Evolutionary conservation across 2,797 vertebrate genomes (phyloP), one percentile per base, ranked within the genome.

Genomic region (Morus bassanus): DNA sequence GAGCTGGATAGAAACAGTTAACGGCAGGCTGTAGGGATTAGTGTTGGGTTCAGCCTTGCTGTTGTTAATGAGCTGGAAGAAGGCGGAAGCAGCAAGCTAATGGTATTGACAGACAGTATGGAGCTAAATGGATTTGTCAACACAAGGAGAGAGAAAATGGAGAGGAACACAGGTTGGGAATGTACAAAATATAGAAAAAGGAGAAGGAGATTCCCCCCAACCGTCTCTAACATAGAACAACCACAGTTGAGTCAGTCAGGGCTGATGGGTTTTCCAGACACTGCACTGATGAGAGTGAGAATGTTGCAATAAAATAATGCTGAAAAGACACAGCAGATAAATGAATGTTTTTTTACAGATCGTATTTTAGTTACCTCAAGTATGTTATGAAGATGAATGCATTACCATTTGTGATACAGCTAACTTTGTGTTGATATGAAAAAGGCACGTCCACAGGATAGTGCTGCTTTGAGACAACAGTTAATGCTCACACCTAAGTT

Each of bases 41-140:
- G 68, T 1, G 18, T 18, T 77, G 68, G 73, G 37, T 31, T 73
- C 5, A 5, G 88, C 83, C 85, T 74, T 35, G 11, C 61, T 78
- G 80, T 1, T 75, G 63, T 53, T 94, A 93, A 91, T 95, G 95
- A 93, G 83, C 91, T 93, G 93, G 92, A 93, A 96, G 87, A 43
- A 76, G 84, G 93, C 18, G 41, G 93, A 61, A 91, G 69, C 94
- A 70, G 85, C 9, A 4, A 78, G 63, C 70, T 95, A 93, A 94
- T 93, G 86, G 79, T 95, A 92, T 91, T 93, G 93, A 95, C 74
- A 74, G 81, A 28, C 63, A 74, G 37, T 1, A 11, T 63, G 75
- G 88, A 92, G 84, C 68, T 68, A 89, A 94, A 94, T 88, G 93
- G 86, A 30, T 81, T 92, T 89, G 86, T 89, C 89, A 97, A 84